phyloP scores from a whole-genome alignment of 2,888 invertebrate species.

The Notodonta ziczac region DNA sequence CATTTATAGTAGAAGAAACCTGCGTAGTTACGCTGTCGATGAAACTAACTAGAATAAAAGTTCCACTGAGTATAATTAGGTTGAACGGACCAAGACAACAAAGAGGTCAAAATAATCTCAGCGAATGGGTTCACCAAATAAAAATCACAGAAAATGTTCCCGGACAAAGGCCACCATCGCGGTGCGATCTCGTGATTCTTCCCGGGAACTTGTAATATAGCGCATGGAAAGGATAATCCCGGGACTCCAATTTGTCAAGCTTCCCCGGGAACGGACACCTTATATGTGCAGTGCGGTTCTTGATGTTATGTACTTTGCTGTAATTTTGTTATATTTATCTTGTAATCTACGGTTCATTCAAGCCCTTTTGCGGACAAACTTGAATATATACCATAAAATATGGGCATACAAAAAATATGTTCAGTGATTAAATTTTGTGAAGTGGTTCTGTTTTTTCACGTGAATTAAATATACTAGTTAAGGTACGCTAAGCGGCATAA shows the following conservation, averaged over 20 bases:
- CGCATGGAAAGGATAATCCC: constrained; percentile 62
- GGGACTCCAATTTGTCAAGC: constrained; percentile 69
- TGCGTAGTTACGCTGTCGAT: no score
- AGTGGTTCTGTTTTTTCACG: no score
- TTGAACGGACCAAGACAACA: constrained; percentile 15
- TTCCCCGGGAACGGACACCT: constrained; percentile 41
- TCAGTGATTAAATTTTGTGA: no score
- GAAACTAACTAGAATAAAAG: no score
- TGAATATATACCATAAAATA: background rate
- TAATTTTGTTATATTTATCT: constrained; percentile 38
- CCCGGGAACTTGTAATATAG: constrained; percentile 48
- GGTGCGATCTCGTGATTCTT: constrained; percentile 37
- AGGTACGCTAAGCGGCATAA: no score
- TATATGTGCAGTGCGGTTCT: constrained; percentile 34
- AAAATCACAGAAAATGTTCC: constrained; percentile 20
- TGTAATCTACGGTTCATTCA: background rate
- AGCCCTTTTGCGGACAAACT: background rate
- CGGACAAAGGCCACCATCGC: constrained; percentile 6
- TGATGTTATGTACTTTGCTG: constrained; percentile 29
- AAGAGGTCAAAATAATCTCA: constrained; percentile 29
- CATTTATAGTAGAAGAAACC: no score
- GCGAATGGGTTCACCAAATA: constrained; percentile 15
- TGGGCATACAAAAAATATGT: no score
- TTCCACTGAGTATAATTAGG: background rate
- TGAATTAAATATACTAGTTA: no score